Conservation (phyloP, 2,113 vertebrate species). For the Megalops atlanticus region DNA sequence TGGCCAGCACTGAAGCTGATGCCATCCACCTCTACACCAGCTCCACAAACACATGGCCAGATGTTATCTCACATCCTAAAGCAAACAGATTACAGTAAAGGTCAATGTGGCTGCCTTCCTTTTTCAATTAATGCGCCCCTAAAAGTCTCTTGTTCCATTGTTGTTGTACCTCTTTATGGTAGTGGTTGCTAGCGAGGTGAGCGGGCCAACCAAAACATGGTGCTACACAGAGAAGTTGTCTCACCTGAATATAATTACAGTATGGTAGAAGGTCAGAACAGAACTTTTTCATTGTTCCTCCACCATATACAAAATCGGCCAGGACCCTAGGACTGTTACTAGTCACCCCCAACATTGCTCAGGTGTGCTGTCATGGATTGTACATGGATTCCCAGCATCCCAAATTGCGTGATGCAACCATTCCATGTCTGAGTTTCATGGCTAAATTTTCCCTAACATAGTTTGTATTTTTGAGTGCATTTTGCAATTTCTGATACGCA, state of each 20-base stretch:
- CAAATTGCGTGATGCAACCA: too few relatives aligned
- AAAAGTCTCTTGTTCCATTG: constrained; percentile 45
- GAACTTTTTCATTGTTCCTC: too few relatives aligned
- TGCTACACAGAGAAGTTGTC: constrained; percentile 7
- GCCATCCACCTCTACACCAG: neutral
- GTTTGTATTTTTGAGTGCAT: neutral
- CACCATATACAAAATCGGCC: too few relatives aligned
- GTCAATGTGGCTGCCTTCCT: constrained; percentile 43
- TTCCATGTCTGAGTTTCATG: too few relatives aligned
- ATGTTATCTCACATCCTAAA: constrained; percentile 40
- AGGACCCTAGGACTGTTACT: too few relatives aligned
- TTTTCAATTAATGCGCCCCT: constrained; percentile 49
- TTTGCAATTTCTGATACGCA: too few relatives aligned
- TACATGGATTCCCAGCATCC: too few relatives aligned
- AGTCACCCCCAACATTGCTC: too few relatives aligned
- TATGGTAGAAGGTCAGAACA: too few relatives aligned
- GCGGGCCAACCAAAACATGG: constrained; percentile 58
- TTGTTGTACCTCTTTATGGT: constrained; percentile 39
- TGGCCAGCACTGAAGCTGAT: neutral
- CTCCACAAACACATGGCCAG: constrained; percentile 41
- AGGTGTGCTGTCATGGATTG: too few relatives aligned
- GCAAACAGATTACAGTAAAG: constrained; percentile 34
- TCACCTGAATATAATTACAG: too few relatives aligned
- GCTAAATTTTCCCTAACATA: too few relatives aligned
- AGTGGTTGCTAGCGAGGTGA: constrained; percentile 30